Evolutionary conservation across 1,140 invertebrate species (phyloP), one percentile per base, ranked within the genome.

Genomic region (Dreissena rostriformis): DNA sequence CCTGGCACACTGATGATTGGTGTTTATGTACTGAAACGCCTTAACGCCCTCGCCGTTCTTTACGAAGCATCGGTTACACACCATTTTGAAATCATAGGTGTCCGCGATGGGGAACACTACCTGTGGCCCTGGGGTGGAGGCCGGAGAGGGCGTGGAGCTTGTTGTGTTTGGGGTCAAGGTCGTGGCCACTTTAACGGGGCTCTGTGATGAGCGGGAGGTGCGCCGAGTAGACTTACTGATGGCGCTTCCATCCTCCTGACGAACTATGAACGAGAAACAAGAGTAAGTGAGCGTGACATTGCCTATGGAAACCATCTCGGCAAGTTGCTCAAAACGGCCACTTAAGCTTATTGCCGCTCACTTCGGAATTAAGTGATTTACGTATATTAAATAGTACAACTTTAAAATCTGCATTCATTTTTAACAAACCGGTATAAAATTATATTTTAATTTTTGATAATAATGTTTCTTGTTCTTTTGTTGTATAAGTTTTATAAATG

Each of bases 21-120:
- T 66, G 65, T 87, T 85, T 49, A 67, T 61, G 17, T 66, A 77
- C 14, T 66, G 72, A 66, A 79, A 89, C 14, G 89, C 91, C 68
- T 88, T 86, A 17, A 86, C 71, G 22, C 91, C 91, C 72, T 92
- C 91, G 15, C 90, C 89, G 68, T 77, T 86, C 71, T 91, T 91
- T 7, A 87, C 55, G 78, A 91, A 91, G 70, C 91, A 92, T 49
- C 78, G 55, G 19, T 70, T 68, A 82, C 91, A 92, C 10, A 86
- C 91, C 22, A 91, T 66, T 26, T 82, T 77, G 71, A 90, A 92
- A 68, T 91, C 88, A 85, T 88, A 91, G 7, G 85, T 77, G 12
- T 86, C 86, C 12, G 86, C 72, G 0, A 90, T 61, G 15, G 91
- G 91, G 83, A 91, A 92, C n/a, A 75, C 52, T 49, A 87, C 77